Evolutionary conservation across 2,797 vertebrate genomes (phyloP).

Genomic region (Sebastiscus albofasciatus): DNA sequence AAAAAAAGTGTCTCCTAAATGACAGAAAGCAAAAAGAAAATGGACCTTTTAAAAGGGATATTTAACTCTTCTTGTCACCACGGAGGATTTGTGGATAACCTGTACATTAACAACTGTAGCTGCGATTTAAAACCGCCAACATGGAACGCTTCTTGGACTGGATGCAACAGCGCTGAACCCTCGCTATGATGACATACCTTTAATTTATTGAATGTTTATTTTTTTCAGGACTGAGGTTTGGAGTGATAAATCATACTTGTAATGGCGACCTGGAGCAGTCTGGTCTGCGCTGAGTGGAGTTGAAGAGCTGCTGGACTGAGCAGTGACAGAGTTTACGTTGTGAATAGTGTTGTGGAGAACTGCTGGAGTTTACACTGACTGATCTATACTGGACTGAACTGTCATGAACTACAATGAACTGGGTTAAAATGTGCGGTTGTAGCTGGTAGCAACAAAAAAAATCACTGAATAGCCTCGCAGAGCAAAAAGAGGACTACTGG

Average conservation of each 20-base stretch:
- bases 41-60: neutral
- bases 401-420: neutral
- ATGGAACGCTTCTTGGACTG: neutral
- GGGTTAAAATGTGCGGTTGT: neutral
- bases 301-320: neutral
- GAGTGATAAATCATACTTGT: neutral
- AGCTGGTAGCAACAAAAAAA: neutral
- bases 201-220: conserved; percentile 48
- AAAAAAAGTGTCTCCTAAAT: neutral
- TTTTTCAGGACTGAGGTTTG: conserved; percentile 6
- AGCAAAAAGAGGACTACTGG: neutral
- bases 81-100: neutral
- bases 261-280: neutral
- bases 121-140: neutral
- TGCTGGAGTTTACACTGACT: conserved; percentile 6
- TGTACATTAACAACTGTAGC: neutral
- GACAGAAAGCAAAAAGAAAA: neutral
- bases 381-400: neutral
- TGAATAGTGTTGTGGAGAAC: neutral
- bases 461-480: neutral
- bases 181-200: neutral
- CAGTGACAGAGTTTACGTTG: neutral
- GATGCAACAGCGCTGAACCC: neutral
- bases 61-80: neutral
- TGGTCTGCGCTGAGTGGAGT: neutral